These are phyloP conservation scores for Argyrosomus japonicus DNA, from an alignment of 2,113 vertebrate species.

Conservation along the genomic window DNA sequence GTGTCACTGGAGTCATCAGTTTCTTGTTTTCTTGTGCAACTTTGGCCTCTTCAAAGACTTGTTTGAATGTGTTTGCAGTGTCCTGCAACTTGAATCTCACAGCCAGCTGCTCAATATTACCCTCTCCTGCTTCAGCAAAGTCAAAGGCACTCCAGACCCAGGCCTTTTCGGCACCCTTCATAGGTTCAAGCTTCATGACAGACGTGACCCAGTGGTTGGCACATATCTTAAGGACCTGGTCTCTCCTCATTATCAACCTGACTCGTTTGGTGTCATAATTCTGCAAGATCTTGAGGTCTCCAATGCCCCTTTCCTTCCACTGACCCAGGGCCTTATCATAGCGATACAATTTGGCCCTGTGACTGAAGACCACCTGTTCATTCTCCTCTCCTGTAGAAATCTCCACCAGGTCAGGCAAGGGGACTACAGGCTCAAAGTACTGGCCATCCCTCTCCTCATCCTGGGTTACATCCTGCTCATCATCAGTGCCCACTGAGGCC, in stretches of 20 bases:
- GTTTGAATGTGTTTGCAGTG: slow-evolving; percentile 91
- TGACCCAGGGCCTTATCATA: slow-evolving; percentile 92
- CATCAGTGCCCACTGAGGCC: slow-evolving; percentile 91
- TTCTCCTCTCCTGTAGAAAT: slow-evolving; percentile 96
- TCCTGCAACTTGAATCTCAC: slow-evolving; percentile 96
- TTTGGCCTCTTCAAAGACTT: slow-evolving; percentile 93
- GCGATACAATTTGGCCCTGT: slow-evolving; percentile 96
- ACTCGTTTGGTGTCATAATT: slow-evolving; percentile 91
- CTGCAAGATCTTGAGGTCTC: slow-evolving; percentile 96
- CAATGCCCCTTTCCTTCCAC: slow-evolving; percentile 98
- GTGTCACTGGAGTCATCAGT: slow-evolving; percentile 85
- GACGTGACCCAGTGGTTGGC: slow-evolving; percentile 95
- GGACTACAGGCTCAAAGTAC: slow-evolving; percentile 97
- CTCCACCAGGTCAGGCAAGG: slow-evolving; percentile 94
- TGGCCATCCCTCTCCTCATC: slow-evolving; percentile 95
- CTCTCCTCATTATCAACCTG: slow-evolving; percentile 96
- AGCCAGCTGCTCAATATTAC: slow-evolving; percentile 92
- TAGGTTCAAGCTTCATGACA: slow-evolving; percentile 92
- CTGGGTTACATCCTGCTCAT: slow-evolving; percentile 92
- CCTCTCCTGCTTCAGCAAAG: slow-evolving; percentile 90
- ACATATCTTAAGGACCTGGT: slow-evolving; percentile 98
- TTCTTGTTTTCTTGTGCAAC: slow-evolving; percentile 86
- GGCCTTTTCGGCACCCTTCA: slow-evolving; percentile 94
- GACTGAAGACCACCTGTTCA: slow-evolving; percentile 94
- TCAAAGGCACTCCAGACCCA: slow-evolving; percentile 98